phyloP scores from a whole-genome alignment of 2,113 vertebrate species.

The Spea multiplicata region DNA sequence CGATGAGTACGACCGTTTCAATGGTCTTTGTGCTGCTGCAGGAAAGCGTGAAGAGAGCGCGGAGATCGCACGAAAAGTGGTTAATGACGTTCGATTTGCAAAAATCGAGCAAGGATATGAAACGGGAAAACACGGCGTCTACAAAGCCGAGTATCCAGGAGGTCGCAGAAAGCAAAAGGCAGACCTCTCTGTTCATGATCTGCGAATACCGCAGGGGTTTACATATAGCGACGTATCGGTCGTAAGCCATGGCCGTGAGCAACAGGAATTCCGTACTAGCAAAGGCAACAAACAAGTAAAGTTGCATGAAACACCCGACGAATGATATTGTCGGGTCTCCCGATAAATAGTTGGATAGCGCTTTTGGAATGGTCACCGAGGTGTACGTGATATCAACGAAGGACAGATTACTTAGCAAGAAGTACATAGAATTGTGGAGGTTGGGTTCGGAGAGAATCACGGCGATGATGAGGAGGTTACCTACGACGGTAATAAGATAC shows the following conservation, averaged over 20 bases:
- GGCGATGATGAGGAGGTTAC: conserved; percentile 39
- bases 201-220: conserved; percentile 52
- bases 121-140: conserved; percentile 4
- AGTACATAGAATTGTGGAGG: conserved; percentile 47
- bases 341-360: conserved; percentile 27
- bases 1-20: conserved; percentile 1
- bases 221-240: conserved; percentile 54
- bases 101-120: conserved; percentile 8
- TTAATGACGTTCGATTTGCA: conserved; percentile 25
- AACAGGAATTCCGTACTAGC: conserved; percentile 47
- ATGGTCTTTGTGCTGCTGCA: conserved; percentile 1
- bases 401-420: conserved; percentile 40
- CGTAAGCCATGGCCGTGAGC: conserved; percentile 53
- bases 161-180: conserved; percentile 30
- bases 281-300: conserved; percentile 48
- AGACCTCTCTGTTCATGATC: conserved; percentile 50
- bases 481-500: conserved; percentile 25
- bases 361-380: conserved; percentile 31
- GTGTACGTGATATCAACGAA: conserved; percentile 43
- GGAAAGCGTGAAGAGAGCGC: conserved; percentile 28
- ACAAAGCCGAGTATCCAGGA: conserved; percentile 45
- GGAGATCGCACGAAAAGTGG: conserved; percentile 31
- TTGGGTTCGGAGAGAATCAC: conserved; percentile 17
- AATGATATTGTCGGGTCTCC: conserved; percentile 49
- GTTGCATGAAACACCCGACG: conserved; percentile 45